These are phyloP conservation scores for Drosophila novamexicana DNA, from an alignment of 1,140 invertebrate genomes.

Conservation along the genomic window DNA sequence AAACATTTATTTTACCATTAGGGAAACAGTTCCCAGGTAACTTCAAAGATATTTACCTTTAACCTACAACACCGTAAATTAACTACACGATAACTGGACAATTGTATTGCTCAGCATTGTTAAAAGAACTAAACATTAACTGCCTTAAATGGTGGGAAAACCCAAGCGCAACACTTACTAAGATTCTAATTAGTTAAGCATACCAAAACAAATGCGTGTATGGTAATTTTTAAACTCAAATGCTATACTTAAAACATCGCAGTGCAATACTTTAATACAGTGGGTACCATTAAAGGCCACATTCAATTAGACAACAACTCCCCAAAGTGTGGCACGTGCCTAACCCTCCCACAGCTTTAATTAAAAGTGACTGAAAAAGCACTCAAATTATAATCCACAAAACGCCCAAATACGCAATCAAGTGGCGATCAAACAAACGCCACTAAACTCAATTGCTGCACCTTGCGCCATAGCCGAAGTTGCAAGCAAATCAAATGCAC, in stretches of 20 bases:
- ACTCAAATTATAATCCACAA: slow-evolving; percentile 59
- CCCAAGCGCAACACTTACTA: not conserved
- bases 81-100: slow-evolving; percentile 65
- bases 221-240: not conserved
- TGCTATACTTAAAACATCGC: not conserved
- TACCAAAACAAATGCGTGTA: not conserved
- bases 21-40: slow-evolving; percentile 17
- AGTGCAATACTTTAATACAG: not conserved
- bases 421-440: slow-evolving; percentile 44
- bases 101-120: slow-evolving; percentile 42
- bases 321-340: slow-evolving; percentile 27
- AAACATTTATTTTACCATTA: not conserved
- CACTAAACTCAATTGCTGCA: slow-evolving; percentile 28
- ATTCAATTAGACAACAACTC: slow-evolving; percentile 13
- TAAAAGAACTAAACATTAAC: too few relatives aligned
- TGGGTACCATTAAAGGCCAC: not conserved
- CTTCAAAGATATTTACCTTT: not conserved
- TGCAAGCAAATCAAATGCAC: slow-evolving; percentile 22
- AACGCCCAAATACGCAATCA: slow-evolving; percentile 55
- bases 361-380: slow-evolving; percentile 37
- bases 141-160: slow-evolving; percentile 41
- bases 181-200: slow-evolving; percentile 22
- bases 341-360: slow-evolving; percentile 6
- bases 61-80: slow-evolving; percentile 45
- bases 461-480: slow-evolving; percentile 36